Percentiles rank a stretch among this genome's conserved stretches.
Evolutionary conservation across 2,888 invertebrate genomes (phyloP).

Genomic region (Hirtodrosophila confusa): DNA sequence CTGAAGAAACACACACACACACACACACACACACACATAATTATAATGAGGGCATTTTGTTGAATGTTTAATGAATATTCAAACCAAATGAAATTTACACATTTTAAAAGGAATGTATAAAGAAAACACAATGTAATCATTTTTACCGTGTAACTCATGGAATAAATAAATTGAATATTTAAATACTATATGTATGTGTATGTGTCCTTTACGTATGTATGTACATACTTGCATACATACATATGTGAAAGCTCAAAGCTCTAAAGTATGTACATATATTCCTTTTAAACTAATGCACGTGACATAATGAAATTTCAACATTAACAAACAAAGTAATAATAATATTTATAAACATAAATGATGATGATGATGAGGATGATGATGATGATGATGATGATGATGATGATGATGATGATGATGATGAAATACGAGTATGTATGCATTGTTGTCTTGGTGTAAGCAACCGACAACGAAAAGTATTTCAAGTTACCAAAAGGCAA

Average conservation of each 20-base stretch:
- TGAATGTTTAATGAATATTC: conserved; percentile 63
- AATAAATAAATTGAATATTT: conserved; percentile 47
- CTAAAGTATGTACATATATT: conserved; percentile 51
- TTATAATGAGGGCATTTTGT: conserved; percentile 57
- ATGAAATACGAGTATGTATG: conserved; percentile 21
- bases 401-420: conserved; percentile 6
- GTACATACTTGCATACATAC: conserved; percentile 7
- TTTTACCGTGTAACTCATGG: conserved; percentile 24
- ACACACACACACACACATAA: conserved; percentile 17
- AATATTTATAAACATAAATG: conserved; percentile 11
- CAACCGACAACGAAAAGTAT: conserved; percentile 31
- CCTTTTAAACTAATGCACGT: conserved; percentile 59
- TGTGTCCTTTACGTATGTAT: conserved; percentile 19
- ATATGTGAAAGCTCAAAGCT: conserved; percentile 34
- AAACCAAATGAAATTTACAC: conserved; percentile 35
- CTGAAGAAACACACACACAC: conserved; percentile 16
- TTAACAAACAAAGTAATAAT: conserved; percentile 42
- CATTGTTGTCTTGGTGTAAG: conserved; percentile 19
- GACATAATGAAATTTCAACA: conserved; percentile 22
- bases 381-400: conserved; percentile 10
- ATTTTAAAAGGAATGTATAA: conserved; percentile 24
- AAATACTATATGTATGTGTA: conserved; percentile 36
- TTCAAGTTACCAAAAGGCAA: conserved; percentile 25
- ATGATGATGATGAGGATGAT: conserved; percentile 5
- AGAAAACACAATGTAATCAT: conserved; percentile 33